Evolutionary conservation across 2,797 vertebrate genomes (phyloP).

Genomic region (Rhynchonycteris naso): DNA sequence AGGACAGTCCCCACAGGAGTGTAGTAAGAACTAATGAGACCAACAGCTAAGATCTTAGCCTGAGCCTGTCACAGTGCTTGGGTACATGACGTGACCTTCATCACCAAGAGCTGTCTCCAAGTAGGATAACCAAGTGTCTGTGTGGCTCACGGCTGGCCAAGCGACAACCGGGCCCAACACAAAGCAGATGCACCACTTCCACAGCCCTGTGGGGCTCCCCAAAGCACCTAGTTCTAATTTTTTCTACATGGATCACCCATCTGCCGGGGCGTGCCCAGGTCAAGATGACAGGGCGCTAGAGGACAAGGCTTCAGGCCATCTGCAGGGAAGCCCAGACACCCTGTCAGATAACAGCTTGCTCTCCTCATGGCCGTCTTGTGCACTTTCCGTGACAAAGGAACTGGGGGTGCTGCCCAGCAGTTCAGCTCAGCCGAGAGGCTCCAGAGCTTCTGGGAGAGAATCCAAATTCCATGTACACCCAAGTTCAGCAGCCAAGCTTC

Average conservation of each 20-base stretch:
- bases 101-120: neutral
- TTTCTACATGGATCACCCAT: neutral
- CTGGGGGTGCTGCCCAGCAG: neutral
- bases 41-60: neutral
- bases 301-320: neutral
- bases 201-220: neutral
- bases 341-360: fast-evolving
- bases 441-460: neutral
- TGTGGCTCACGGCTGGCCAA: neutral
- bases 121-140: neutral
- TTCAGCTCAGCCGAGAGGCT: neutral
- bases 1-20: fast-evolving
- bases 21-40: fast-evolving
- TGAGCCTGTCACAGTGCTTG: fast-evolving
- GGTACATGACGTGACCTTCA: fast-evolving
- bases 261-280: fast-evolving
- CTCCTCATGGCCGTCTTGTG: neutral
- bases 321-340: neutral
- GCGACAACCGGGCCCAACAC: neutral
- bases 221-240: neutral
- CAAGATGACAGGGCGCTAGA: neutral
- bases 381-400: neutral
- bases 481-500: neutral
- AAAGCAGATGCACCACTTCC: fast-evolving
- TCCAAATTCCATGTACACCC: neutral